Percentiles rank a stretch among this genome's conserved stretches.
phyloP scores from a whole-genome alignment of 2,888 invertebrate species.

The Andrena hattorfiana region DNA sequence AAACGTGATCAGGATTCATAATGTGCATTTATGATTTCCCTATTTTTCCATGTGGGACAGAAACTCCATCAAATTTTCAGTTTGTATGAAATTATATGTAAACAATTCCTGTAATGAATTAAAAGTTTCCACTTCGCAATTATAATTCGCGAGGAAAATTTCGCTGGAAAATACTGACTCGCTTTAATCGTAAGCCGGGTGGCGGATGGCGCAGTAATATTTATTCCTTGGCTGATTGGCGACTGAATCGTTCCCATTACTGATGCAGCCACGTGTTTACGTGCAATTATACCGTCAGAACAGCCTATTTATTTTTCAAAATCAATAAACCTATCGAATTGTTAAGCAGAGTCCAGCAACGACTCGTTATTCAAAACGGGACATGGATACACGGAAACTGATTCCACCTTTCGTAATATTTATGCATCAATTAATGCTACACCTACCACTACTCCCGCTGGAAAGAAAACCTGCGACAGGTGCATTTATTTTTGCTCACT shows the following conservation, averaged over 20 bases:
- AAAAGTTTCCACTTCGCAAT: neutral
- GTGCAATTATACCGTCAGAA: conserved; percentile 33
- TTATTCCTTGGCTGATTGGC: conserved; percentile 39
- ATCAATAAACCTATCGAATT: conserved; percentile 34
- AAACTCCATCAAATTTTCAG: neutral
- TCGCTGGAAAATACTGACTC: neutral
- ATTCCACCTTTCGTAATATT: conserved; percentile 20
- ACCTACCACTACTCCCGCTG: neutral
- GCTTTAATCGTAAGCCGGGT: neutral
- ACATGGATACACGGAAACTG: neutral
- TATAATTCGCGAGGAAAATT: neutral
- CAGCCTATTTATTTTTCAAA: conserved; percentile 31
- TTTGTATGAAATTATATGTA: neutral
- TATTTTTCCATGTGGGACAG: neutral
- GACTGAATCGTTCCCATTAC: conserved; percentile 6
- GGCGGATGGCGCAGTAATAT: conserved; percentile 18
- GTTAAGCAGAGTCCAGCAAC: conserved; percentile 2
- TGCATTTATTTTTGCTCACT: conserved; percentile 22
- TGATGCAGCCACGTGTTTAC: conserved; percentile 25
- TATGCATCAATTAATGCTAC: conserved; percentile 40
- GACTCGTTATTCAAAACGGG: conserved; percentile 29
- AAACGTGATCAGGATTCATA: neutral
- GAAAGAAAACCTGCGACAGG: conserved; percentile 9
- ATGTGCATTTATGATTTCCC: neutral
- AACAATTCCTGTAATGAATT: neutral